A percentile compares a stretch with the other conserved stretches of the same genome.
Conservation (phyloP, 2,797 vertebrate genomes). For the Phrynocephalus forsythii region DNA sequence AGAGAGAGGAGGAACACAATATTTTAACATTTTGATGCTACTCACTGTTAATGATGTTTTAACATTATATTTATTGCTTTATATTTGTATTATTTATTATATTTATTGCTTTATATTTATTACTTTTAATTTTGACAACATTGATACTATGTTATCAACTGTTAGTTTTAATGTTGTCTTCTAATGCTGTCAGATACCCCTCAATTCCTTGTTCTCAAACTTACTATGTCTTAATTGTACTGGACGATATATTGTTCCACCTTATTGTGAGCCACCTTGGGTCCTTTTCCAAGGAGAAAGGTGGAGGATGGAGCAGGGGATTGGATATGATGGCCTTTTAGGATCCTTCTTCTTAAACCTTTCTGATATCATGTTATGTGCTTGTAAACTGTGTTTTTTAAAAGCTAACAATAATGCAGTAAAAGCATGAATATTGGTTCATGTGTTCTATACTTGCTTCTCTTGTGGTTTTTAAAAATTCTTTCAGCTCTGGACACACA, state of each 20-base stretch:
- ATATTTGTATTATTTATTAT: not conserved
- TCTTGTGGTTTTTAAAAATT: not conserved
- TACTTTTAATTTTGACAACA: not conserved
- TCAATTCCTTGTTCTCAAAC: too few relatives aligned
- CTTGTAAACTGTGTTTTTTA: not conserved
- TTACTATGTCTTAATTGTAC: too few relatives aligned
- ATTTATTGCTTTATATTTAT: not conserved
- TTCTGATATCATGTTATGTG: accelerated
- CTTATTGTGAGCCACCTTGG: too few relatives aligned
- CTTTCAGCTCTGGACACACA: constrained; percentile 77
- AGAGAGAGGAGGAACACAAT: too few relatives aligned
- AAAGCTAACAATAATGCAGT: not conserved
- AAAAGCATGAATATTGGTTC: not conserved
- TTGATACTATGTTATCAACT: too few relatives aligned
- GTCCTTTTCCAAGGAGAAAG: too few relatives aligned
- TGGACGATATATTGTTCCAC: too few relatives aligned
- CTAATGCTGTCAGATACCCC: too few relatives aligned
- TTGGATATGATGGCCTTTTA: too few relatives aligned
- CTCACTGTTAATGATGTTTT: not conserved
- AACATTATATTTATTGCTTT: not conserved
- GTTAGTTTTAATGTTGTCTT: too few relatives aligned
- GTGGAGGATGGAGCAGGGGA: too few relatives aligned
- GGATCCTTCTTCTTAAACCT: not conserved
- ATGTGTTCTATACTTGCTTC: not conserved
- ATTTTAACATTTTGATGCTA: not conserved